phyloP scores from a whole-genome alignment of 2,888 invertebrate species.

The Lobophora halterata region DNA sequence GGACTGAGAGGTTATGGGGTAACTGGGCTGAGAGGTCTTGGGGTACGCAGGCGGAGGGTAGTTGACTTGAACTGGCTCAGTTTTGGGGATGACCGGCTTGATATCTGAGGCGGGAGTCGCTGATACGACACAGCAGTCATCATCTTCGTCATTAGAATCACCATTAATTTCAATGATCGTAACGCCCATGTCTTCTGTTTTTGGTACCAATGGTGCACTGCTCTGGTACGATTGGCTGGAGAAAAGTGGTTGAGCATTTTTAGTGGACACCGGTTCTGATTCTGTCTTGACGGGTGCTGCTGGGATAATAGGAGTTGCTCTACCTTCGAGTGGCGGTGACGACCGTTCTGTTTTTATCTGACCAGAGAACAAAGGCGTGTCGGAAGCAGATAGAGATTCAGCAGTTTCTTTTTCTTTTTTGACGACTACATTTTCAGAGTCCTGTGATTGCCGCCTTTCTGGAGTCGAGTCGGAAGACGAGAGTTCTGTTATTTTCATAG shows the following conservation, averaged over 20 bases:
- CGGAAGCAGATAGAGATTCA: constrained; percentile 38
- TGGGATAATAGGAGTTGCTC: constrained; percentile 55
- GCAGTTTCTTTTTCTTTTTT: constrained; percentile 58
- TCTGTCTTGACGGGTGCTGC: constrained; percentile 61
- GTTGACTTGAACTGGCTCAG: constrained; percentile 44
- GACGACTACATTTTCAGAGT: constrained; percentile 55
- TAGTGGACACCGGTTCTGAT: constrained; percentile 39
- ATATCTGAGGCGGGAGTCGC: constrained; percentile 69
- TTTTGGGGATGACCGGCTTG: constrained; percentile 66
- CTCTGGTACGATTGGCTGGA: constrained; percentile 28
- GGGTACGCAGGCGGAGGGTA: constrained; percentile 51
- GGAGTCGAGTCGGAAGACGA: constrained; percentile 28
- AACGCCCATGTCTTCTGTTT: constrained; percentile 55
- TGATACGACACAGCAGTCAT: constrained; percentile 74
- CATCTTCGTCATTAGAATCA: constrained; percentile 73
- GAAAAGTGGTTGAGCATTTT: constrained; percentile 34
- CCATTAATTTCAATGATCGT: constrained; percentile 74
- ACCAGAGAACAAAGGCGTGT: constrained; percentile 54
- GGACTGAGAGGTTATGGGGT: constrained; percentile 12
- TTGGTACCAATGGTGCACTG: constrained; percentile 47
- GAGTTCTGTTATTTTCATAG: constrained; percentile 33
- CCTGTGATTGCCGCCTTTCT: constrained; percentile 48
- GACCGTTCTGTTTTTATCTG: constrained; percentile 65
- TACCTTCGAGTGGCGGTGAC: constrained; percentile 48
- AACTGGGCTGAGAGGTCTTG: constrained; percentile 40